Percentiles rank a stretch among this genome's conserved stretches.
Evolutionary conservation across 1,140 invertebrate genomes (phyloP).

Genomic region (Rhynchophorus ferrugineus): DNA sequence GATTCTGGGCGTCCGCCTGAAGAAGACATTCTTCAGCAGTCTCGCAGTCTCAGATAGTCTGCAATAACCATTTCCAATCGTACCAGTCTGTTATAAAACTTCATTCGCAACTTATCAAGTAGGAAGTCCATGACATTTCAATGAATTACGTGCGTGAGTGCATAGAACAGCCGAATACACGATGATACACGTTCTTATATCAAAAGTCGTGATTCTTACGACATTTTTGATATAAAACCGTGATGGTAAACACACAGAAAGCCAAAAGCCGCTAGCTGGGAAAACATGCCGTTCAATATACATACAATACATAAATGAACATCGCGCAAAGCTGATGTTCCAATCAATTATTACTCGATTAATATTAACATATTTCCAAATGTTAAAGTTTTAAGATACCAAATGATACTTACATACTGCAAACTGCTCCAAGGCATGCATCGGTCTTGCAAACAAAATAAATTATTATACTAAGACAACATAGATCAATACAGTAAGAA

Average conservation of each 20-base stretch:
- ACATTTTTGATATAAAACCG: too few relatives aligned
- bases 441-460: constrained; percentile 54
- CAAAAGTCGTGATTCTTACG: too few relatives aligned
- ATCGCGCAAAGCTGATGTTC: too few relatives aligned
- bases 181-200: too few relatives aligned
- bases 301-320: too few relatives aligned
- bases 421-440: constrained; percentile 78
- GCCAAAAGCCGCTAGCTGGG: too few relatives aligned
- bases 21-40: constrained; percentile 86
- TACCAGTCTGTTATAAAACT: constrained; percentile 9
- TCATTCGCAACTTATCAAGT: neutral
- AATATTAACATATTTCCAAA: too few relatives aligned
- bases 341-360: too few relatives aligned
- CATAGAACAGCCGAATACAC: neutral
- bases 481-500: constrained; percentile 8
- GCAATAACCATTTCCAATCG: constrained; percentile 40
- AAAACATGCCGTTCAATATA: too few relatives aligned
- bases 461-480: constrained; percentile 34
- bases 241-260: too few relatives aligned
- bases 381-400: too few relatives aligned
- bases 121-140: neutral
- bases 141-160: neutral
- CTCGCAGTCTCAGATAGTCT: constrained; percentile 93
- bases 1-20: constrained; percentile 68
- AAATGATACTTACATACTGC: constrained; percentile 74